phyloP scores from a whole-genome alignment of 1,140 invertebrate species.

The Euura saliciscinereae region DNA sequence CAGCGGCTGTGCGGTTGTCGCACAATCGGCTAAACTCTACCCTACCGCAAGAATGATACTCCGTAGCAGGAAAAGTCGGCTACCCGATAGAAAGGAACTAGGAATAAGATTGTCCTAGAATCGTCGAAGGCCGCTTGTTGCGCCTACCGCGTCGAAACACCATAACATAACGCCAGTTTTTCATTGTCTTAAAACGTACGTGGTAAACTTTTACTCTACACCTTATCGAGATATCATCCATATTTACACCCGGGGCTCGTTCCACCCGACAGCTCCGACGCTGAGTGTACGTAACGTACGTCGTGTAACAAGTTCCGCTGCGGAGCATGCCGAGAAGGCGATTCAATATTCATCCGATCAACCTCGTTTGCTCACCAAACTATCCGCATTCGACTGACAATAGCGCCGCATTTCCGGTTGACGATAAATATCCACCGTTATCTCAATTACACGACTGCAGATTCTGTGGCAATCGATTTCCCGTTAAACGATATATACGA shows the following conservation, averaged over 20 bases:
- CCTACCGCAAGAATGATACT: neutral
- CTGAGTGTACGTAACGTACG: neutral
- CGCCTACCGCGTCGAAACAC: neutral
- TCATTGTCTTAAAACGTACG: neutral
- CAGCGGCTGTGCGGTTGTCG: neutral
- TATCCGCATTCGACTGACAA: no score
- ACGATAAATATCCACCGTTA: no score
- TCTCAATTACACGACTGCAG: no score
- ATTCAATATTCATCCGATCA: no score
- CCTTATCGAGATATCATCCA: no score
- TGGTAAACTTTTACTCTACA: neutral
- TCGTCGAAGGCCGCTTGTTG: neutral
- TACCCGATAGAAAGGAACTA: slow-evolving; percentile 1
- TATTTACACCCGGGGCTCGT: neutral
- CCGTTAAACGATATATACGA: no score
- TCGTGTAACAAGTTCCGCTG: neutral
- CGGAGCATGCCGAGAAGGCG: neutral
- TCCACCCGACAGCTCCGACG: neutral
- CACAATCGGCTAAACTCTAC: no score
- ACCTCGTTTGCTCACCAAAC: no score
- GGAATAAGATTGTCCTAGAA: slow-evolving; percentile 2
- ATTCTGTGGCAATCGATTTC: no score
- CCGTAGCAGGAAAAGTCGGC: neutral
- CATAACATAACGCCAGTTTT: neutral
- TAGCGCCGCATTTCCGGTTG: no score